phyloP scores from a whole-genome alignment of 2,797 vertebrate genomes.

The Sebastes hubbsi region DNA sequence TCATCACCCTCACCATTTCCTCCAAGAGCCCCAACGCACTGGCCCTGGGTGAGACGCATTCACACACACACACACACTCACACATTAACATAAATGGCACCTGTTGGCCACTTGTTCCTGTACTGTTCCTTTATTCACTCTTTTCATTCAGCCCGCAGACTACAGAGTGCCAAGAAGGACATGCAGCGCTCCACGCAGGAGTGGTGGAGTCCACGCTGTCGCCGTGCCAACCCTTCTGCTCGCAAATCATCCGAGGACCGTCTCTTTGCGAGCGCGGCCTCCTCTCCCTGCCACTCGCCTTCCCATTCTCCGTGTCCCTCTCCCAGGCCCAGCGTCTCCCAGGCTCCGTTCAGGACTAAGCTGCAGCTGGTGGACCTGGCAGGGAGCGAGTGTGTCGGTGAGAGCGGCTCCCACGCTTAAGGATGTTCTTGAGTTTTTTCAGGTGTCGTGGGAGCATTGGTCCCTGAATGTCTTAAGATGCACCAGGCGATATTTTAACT shows the following conservation, averaged over 20 bases:
- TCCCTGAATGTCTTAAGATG: neutral
- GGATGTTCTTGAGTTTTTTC: neutral
- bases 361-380: constrained; percentile 91
- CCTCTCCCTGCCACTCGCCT: constrained; percentile 71
- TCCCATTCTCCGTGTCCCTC: constrained; percentile 72
- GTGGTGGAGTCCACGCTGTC: constrained; percentile 81
- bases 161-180: constrained; percentile 73
- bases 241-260: constrained; percentile 49
- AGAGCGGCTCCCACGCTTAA: constrained; percentile 21
- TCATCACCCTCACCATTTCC: constrained; percentile 83
- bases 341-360: constrained; percentile 73
- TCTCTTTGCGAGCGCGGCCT: constrained; percentile 49
- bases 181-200: constrained; percentile 61
- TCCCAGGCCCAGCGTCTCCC: constrained; percentile 63
- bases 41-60: constrained; percentile 72
- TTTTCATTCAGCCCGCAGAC: constrained; percentile 62
- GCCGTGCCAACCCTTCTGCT: constrained; percentile 62
- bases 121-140: neutral
- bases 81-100: neutral
- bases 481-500: neutral
- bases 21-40: constrained; percentile 69
- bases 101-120: neutral
- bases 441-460: neutral
- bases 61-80: neutral
- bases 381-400: constrained; percentile 88